Evolutionary conservation across 2,797 vertebrate species (phyloP).

Genomic region (Eulemur albifrons): DNA sequence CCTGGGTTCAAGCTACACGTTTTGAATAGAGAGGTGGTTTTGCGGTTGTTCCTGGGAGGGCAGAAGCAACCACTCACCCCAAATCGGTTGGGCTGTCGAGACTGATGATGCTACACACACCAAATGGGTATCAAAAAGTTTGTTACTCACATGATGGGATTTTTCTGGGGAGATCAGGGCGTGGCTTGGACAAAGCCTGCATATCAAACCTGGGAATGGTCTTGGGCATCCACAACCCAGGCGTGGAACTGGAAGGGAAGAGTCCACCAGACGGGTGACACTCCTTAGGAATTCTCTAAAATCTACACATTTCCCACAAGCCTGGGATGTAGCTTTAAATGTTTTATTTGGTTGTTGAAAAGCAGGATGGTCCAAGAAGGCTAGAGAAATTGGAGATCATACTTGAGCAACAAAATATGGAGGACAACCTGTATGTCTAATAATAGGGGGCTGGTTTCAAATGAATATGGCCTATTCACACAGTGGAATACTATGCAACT

Average conservation of each 20-base stretch:
- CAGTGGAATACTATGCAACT: not conserved
- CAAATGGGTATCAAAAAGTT: not conserved
- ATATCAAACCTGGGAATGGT: no score
- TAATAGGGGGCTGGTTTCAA: not conserved
- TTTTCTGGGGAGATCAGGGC: not conserved
- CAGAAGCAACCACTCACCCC: not conserved
- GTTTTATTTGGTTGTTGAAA: not conserved
- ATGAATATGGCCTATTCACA: not conserved
- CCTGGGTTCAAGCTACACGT: no score
- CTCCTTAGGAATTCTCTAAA: not conserved
- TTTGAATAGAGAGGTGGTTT: not conserved
- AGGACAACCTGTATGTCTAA: not conserved
- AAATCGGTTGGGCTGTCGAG: not conserved
- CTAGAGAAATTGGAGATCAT: not conserved
- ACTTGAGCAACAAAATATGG: not conserved
- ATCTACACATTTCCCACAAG: not conserved
- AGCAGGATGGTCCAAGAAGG: not conserved
- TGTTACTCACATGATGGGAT: not conserved
- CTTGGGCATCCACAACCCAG: no score
- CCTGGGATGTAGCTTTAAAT: not conserved
- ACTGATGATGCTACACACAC: no score
- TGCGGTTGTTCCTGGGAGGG: not conserved
- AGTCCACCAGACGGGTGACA: not conserved
- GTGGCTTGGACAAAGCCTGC: not conserved
- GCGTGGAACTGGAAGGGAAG: no score